phyloP scores from a whole-genome alignment of 2,888 invertebrate species.

The Auanema freiburgensis region DNA sequence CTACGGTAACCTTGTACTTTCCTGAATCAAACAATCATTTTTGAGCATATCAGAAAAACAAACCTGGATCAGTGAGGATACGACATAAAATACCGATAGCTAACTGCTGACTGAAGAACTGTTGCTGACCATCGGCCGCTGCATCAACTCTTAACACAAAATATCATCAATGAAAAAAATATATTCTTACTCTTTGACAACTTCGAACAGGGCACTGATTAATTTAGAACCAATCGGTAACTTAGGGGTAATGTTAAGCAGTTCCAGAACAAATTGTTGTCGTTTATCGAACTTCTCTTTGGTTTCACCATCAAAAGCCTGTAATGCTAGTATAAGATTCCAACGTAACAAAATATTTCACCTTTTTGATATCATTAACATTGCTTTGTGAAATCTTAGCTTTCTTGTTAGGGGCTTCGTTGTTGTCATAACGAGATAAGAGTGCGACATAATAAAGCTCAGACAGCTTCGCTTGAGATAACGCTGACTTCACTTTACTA shows the following conservation, averaged over 20 bases:
- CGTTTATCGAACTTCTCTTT: slow-evolving; percentile 30
- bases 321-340: not conserved
- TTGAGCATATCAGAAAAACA: too few species aligned
- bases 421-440: not conserved
- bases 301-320: slow-evolving; percentile 14
- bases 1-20: slow-evolving; percentile 26
- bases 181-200: slow-evolving; percentile 43
- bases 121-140: slow-evolving; percentile 5
- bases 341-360: not conserved
- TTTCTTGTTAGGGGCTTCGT: not conserved
- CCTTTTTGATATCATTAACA: slow-evolving; percentile 10
- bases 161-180: not conserved
- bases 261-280: slow-evolving; percentile 41
- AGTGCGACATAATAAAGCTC: not conserved
- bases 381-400: not conserved
- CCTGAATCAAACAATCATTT: slow-evolving; percentile 26
- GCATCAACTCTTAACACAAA: slow-evolving; percentile 4
- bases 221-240: slow-evolving; percentile 31
- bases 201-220: slow-evolving; percentile 36
- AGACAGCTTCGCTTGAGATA: slow-evolving; percentile 17
- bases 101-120: slow-evolving; percentile 71
- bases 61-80: slow-evolving; percentile 33
- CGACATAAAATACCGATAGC: slow-evolving; percentile 77
- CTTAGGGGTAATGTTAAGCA: slow-evolving; percentile 25
- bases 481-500: slow-evolving; percentile 26